These are phyloP conservation scores for Thereva nobilitata DNA, from an alignment of 2,888 invertebrate genomes.

Conservation along the genomic window DNA sequence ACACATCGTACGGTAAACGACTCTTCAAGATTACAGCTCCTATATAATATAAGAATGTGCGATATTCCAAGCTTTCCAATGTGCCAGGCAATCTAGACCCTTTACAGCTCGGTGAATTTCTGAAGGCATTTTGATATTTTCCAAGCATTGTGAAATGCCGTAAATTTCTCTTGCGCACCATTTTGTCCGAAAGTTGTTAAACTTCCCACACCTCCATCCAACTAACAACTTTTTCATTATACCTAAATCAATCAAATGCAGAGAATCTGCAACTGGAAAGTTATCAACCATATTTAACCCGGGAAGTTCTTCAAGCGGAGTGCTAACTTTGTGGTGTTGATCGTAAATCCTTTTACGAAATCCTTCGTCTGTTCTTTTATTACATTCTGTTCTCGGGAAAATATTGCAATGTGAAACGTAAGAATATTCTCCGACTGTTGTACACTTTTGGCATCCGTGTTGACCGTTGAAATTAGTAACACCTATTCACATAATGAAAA, in stretches of 20 bases:
- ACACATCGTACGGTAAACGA: slow-evolving; percentile 19
- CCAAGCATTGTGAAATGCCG: neutral
- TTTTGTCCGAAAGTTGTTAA: slow-evolving; percentile 23
- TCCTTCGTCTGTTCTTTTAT: slow-evolving; percentile 41
- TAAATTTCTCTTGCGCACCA: slow-evolving; percentile 36
- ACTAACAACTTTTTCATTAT: slow-evolving; percentile 41
- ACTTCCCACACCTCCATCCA: slow-evolving; percentile 43
- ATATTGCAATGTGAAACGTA: slow-evolving; percentile 41
- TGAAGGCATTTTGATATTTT: slow-evolving; percentile 40
- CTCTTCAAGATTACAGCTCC: slow-evolving; percentile 43
- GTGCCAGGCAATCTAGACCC: slow-evolving; percentile 40
- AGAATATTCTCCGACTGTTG: slow-evolving; percentile 35
- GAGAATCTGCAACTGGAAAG: slow-evolving; percentile 45
- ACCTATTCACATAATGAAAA: neutral
- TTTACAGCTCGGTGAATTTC: slow-evolving; percentile 42
- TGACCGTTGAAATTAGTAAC: slow-evolving; percentile 42
- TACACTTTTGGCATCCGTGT: slow-evolving; percentile 40
- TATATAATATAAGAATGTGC: slow-evolving; percentile 44
- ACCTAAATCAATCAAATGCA: slow-evolving; percentile 45
- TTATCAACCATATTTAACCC: slow-evolving; percentile 46
- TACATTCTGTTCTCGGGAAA: slow-evolving; percentile 40
- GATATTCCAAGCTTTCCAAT: slow-evolving; percentile 31
- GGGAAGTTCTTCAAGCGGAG: slow-evolving; percentile 39
- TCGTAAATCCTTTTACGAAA: too few relatives aligned
- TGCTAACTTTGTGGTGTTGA: slow-evolving; percentile 20